Evolutionary conservation across 2,888 invertebrate genomes (phyloP), one percentile per base, ranked within the genome.

Genomic region (Platypus cylindrus): DNA sequence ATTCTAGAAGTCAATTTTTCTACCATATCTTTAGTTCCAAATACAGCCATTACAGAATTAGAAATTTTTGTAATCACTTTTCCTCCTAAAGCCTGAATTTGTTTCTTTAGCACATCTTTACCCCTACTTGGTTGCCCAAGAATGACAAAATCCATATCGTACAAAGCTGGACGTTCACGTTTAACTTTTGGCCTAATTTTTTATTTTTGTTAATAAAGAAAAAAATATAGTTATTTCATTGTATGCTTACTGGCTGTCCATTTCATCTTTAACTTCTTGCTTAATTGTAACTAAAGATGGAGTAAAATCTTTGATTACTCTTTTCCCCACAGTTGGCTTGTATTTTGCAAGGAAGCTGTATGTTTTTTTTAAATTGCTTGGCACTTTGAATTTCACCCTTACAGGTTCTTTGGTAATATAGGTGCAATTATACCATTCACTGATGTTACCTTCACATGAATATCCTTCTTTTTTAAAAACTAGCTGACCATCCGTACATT

Each of bases 381-480:
- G 42, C 13, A 43, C 37, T 46, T 63, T 66, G 56, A 91, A 84
- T 5, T 73, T 62, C 4, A 53, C 65, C 38, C 93, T 68, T 42
- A 74, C 66, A 0, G 95, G 95, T 25, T 75, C 72, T 48, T 74
- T 74, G 1, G 44, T 45, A 0, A 76, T 71, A 49, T 76, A 70
- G 34, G 72, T 68, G 59, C 97, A 97, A 59, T 85, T 86, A 0
- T 85, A 79, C 90, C 91, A 97, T 55, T 90, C 93, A 8, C 77
- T 79, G 18, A 85, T 49, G 54, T 79, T 66, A 17, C 73, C 73
- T 60, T 51, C 37, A 58, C 97, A 98, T 43, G 75, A 70, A 56
- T 97, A 98, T 3, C 86, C 84, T 38, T 72, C 66, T 17, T 80
- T 78, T 36, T 65, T 65, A 48, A 78, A 73, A 22, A 70, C 62